These are phyloP conservation scores for Hydractinia echinata DNA, from an alignment of 30 jellyfish, hydroid and myxozoan species.

Conservation along the genomic window DNA sequence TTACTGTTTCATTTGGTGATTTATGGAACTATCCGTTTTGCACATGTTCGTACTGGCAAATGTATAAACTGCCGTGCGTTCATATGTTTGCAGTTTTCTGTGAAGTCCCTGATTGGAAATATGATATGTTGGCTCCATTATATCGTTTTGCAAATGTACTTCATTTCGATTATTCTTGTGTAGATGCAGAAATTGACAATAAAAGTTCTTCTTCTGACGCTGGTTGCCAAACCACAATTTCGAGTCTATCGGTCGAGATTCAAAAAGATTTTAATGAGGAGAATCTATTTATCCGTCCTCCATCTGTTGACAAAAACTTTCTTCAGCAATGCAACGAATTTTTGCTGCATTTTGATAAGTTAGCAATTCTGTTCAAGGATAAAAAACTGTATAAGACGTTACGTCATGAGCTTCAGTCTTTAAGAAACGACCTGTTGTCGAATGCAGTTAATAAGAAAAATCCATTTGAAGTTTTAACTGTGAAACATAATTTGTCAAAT, in stretches of 20 bases:
- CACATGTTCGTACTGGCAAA: constrained; percentile 25
- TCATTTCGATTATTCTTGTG: constrained; percentile 15
- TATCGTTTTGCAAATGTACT: constrained; percentile 5
- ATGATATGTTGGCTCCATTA: constrained; percentile 23
- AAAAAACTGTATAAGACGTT: neutral
- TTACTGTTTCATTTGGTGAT: constrained; percentile 25
- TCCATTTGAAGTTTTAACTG: too few relatives aligned
- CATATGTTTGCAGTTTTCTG: constrained; percentile 11
- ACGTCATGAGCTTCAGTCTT: too few relatives aligned
- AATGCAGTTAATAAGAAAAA: too few relatives aligned
- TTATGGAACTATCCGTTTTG: constrained; percentile 10
- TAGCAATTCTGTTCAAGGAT: neutral
- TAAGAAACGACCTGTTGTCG: too few relatives aligned
- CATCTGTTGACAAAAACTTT: neutral
- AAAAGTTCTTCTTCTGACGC: neutral
- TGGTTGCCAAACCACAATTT: neutral
- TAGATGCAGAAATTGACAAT: neutral
- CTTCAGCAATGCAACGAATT: constrained; percentile 1
- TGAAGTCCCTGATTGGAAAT: constrained; percentile 16
- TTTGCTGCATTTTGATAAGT: neutral
- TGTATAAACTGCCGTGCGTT: constrained; percentile 17
- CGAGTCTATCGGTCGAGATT: neutral
- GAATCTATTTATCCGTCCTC: too few relatives aligned
- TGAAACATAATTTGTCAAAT: too few relatives aligned
- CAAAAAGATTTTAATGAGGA: neutral